These are phyloP conservation scores for Halesus radiatus DNA, from an alignment of 1,140 invertebrate genomes.

Conservation along the genomic window DNA sequence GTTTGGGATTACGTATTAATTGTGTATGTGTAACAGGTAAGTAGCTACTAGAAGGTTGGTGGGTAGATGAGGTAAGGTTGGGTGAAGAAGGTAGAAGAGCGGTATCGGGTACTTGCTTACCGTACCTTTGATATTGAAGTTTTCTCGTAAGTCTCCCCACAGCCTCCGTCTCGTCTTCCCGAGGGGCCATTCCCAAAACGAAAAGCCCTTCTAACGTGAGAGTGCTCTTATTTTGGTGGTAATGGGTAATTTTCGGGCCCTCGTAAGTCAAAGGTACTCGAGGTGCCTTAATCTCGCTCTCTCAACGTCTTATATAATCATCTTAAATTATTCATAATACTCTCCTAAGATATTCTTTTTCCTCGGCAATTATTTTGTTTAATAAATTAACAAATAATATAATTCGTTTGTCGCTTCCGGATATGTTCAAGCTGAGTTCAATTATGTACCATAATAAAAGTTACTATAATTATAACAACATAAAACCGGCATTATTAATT, in stretches of 20 bases:
- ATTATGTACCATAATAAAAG: too few species aligned
- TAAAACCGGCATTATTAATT: too few species aligned
- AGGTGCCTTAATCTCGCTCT: slow-evolving; percentile 26
- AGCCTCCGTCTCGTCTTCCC: background rate
- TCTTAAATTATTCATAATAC: slow-evolving; percentile 35
- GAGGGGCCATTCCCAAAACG: slow-evolving; percentile 12
- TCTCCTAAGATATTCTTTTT: too few species aligned
- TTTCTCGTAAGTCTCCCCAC: background rate
- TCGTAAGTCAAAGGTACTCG: slow-evolving; percentile 35
- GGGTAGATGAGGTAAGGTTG: too few species aligned
- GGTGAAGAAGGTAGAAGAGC: background rate
- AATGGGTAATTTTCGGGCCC: slow-evolving; percentile 40
- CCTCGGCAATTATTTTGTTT: too few species aligned
- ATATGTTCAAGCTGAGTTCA: too few species aligned
- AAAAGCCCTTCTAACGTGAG: background rate
- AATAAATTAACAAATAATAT: too few species aligned
- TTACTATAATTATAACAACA: too few species aligned
- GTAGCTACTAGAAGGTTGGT: background rate
- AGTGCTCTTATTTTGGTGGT: slow-evolving; percentile 39
- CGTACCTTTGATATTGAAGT: slow-evolving; percentile 29
- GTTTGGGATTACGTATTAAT: too few species aligned
- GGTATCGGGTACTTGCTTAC: background rate
- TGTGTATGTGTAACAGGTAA: background rate
- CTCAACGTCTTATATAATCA: slow-evolving; percentile 31
- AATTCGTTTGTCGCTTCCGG: too few species aligned